Base-by-base conservation (phyloP, 2,888 invertebrate species). In the Hylaea fasciaria region DNA sequence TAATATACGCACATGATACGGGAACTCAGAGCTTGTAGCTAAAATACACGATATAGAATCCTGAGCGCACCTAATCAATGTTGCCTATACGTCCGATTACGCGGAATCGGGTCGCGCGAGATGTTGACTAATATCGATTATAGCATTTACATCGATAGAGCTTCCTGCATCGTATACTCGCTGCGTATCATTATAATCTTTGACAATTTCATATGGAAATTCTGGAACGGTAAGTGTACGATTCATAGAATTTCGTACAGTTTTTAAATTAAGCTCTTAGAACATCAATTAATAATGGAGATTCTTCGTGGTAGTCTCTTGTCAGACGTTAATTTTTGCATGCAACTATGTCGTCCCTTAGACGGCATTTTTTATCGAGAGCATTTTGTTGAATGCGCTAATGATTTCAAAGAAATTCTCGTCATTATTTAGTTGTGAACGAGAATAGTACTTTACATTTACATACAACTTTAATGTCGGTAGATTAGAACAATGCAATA, bases 81-180 rank as follows among this genome's bases (percentile, higher is more conserved):
- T 80, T 81, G 78, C 82, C 77, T 77, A 73, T 79, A 78, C 81
- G 78, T 83, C 74, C 80, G 82, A 81, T 82, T 87, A 88, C 85
- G 73, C 68, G 77, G 85, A 89, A 87, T 82, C 86, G 86, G 85
- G 84, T 82, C 81, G 57, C 78, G 77, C 77, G 78, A 79, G 81
- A 84, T 78, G 80, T 81, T 74, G 78, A 82, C 83, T 82, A 85
- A 87, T 83, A 86, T 83, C 84, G 85, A 87, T 88, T 85, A 88
- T 83, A 84, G 83, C 82, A 83, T 86, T 86, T 83, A 84, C 82
- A 80, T 81, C 81, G 77, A 79, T 77, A 79, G 68, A 66, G 79
- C 81, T 83, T 83, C 84, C 83, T 82, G 82, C 72, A 77, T 70
- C 72, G 69, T 74, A 59, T 65, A 68, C 71, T 76, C 75, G 79